Evolutionary conservation across 2,888 invertebrate species (phyloP), one percentile per base, ranked within the genome.

Genomic region (Cyrtodaria siliqua): DNA sequence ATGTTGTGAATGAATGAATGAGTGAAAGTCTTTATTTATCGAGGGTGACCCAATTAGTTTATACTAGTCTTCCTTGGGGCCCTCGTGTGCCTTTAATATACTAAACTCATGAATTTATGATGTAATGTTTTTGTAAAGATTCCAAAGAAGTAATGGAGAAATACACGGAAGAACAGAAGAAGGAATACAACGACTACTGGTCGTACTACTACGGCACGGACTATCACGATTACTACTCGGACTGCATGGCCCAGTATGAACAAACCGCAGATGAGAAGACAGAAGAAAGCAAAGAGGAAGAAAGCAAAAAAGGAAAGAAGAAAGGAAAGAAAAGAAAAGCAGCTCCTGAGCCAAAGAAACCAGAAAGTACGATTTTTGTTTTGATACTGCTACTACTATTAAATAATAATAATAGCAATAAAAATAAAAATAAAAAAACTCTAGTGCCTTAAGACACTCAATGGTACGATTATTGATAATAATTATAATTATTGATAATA

Each of bases 131-230:
- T 8, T 33, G 33, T 33, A 33, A n/a, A 77, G 78, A 78, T 72
- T 78, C 78, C 20, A 73, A 67, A 47, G 76, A 76, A 33, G 70
- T 47, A 1, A 80, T 80, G 80, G 76, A 73, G 59, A 74, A 80
- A 18, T 80, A 74, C 33, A 77, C 76, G 24, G 80, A 76, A 9
- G 73, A 77, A 26, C 62, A 80, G 55, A 80, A 80, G 61, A 67
- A 77, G 26, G 44, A 73, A n/a, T 80, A 80, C 26, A 80, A 80
- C 69, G 80, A 87, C 20, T 89, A 91, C 73, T 90, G 88, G 71
- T 70, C 80, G 0, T 86, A 89, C 63, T 89, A 89, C 72, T 88
- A 87, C 73, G 84, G 86, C 4, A 78, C 87, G 20, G 85, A 88
- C 26, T 80, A 86, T 63, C 81, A 78, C 42, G 76, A 85, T 44